Conservation (phyloP, 2,888 invertebrate species). For the Machimus atricapillus region DNA sequence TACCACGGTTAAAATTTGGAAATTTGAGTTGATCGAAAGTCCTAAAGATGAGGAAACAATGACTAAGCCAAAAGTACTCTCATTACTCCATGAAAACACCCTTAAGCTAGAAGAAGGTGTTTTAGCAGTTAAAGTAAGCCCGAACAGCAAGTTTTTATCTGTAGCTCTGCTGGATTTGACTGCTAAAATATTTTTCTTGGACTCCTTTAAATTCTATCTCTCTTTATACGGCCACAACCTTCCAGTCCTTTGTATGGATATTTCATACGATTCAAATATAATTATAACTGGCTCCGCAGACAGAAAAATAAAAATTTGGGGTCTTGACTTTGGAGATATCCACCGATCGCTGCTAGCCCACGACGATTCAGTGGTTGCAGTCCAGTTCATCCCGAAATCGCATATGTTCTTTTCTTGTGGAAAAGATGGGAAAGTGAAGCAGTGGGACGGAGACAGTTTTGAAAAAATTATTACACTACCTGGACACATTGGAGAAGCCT, state of each 20-base stretch:
- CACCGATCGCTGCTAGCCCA: constrained; percentile 95
- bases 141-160: constrained; percentile 86
- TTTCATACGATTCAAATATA: constrained; percentile 84
- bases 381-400: constrained; percentile 89
- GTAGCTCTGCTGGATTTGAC: constrained; percentile 91
- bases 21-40: constrained; percentile 83
- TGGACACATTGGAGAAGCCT: constrained; percentile 85
- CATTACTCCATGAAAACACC: constrained; percentile 80
- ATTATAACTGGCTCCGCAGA: constrained; percentile 96
- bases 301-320: constrained; percentile 97
- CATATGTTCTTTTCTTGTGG: constrained; percentile 94
- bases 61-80: constrained; percentile 67
- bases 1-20: constrained; percentile 92
- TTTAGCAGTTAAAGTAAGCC: constrained; percentile 81
- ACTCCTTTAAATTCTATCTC: constrained; percentile 94
- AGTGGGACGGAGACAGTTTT: constrained; percentile 96
- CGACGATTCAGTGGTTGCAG: constrained; percentile 89
- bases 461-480: constrained; percentile 87
- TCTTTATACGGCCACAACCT: constrained; percentile 96
- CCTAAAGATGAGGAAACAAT: constrained; percentile 64
- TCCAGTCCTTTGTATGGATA: constrained; percentile 92
- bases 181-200: constrained; percentile 93
- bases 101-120: constrained; percentile 89
- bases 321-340: constrained; percentile 98
- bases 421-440: constrained; percentile 92